Evolutionary conservation across 1,140 invertebrate genomes (phyloP), one percentile per base, ranked within the genome.

Genomic region (Bombus pascuorum): DNA sequence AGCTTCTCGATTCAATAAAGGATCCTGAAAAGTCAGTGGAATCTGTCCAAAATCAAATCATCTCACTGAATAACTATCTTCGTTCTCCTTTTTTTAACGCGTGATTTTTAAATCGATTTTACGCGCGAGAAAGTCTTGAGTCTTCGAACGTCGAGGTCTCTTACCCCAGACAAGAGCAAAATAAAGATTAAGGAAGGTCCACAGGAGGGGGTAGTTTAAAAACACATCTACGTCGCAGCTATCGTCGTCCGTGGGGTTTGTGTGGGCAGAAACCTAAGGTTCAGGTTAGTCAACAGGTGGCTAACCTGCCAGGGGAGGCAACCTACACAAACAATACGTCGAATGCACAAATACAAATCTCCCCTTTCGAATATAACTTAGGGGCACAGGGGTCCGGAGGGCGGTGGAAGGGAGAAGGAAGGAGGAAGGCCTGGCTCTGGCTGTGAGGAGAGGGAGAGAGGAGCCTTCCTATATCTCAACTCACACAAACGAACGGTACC

Each of bases 201-300:
- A 25, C 37, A 80, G 84, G 75, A 59, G 71, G 90, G 90, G 93
- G 91, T 92, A 88, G 87, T 91, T 92, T 89, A 87, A 92, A 92
- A 92, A 93, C 82, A 87, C 83, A 62, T 80, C 76, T 59, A 65
- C 62, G 32, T 74, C 66, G 79, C 47, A 74, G 44, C 70, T 57
- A n/a, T 66, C 86, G 81, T 86, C 25, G 65, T 25, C 32, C 86
- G 78, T 82, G 90, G 85, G 90, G 85, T 89, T 91, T 87, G 89
- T 91, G 91, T 88, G 91, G 88, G 84, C 86, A 91, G 89, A 89
- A 62, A 82, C 66, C 87, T 88, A 91, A 92, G 90, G 91, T 94
- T 94, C 92, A 93, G 92, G 90, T 94, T 94, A 94, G 94, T 94
- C 95, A 95, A 95, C 95, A 95, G 94, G 95, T 95, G 94, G 93